A percentile compares a stretch with the other conserved stretches of the same genome.
Evolutionary conservation across 2,797 vertebrate species (phyloP).

Genomic region (Cuculus canorus): DNA sequence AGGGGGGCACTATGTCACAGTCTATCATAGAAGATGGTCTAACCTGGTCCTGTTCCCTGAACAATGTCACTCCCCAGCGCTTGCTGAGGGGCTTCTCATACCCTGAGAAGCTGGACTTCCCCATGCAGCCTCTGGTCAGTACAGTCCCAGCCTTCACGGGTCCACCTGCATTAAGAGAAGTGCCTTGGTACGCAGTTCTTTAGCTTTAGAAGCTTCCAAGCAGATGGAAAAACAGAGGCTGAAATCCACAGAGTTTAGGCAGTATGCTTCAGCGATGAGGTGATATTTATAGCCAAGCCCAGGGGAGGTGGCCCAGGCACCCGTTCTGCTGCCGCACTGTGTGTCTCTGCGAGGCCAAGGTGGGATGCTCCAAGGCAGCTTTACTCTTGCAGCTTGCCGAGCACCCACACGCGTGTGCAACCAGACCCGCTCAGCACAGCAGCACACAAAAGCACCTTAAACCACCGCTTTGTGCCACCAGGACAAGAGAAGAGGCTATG

Average conservation of each 20-base stretch:
- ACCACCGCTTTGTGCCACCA: neutral
- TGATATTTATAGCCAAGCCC: neutral
- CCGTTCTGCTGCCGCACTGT: neutral
- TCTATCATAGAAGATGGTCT: accelerated
- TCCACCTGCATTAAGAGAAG: neutral
- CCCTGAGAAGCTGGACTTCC: neutral
- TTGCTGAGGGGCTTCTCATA: neutral
- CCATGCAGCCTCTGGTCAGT: neutral
- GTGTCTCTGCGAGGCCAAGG: neutral
- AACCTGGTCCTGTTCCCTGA: neutral
- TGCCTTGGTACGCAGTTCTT: neutral
- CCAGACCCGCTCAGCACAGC: neutral
- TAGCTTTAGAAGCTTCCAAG: neutral
- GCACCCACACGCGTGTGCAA: neutral
- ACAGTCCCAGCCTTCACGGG: neutral
- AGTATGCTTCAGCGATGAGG: neutral
- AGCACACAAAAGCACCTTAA: neutral
- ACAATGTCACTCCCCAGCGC: neutral
- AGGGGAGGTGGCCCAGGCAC: neutral
- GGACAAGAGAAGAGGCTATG: neutral
- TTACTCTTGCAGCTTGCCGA: neutral
- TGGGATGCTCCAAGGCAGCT: neutral
- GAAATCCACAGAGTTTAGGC: neutral
- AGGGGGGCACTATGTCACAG: neutral
- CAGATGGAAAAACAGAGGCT: neutral